phyloP scores from a whole-genome alignment of 2,888 invertebrate genomes.

The Bhutanitis thaidina region DNA sequence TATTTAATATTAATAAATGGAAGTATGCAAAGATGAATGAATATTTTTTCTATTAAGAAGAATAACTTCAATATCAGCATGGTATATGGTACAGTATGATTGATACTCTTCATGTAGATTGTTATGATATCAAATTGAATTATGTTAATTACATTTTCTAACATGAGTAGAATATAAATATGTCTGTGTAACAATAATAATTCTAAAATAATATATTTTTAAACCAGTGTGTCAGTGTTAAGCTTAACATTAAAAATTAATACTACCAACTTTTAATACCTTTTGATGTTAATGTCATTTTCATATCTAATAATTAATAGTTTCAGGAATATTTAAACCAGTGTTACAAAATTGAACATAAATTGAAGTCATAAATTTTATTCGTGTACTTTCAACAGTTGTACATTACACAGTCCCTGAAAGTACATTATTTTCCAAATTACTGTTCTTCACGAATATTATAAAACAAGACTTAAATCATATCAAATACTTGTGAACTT shows the following conservation, averaged over 20 bases:
- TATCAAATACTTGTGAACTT: slow-evolving; percentile 2
- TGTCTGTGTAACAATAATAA: slow-evolving; percentile 4
- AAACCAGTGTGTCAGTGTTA: slow-evolving; percentile 20
- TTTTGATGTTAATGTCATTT: slow-evolving; percentile 1
- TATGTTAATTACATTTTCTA: slow-evolving; percentile 17
- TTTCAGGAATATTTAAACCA: no score
- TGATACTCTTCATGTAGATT: background rate
- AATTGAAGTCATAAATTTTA: no score
- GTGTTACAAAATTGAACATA: no score
- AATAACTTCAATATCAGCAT: slow-evolving; percentile 4
- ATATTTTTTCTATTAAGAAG: background rate
- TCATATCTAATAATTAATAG: background rate
- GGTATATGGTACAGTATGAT: slow-evolving; percentile 3
- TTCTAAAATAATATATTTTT: slow-evolving; percentile 10
- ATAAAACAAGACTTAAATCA: slow-evolving; percentile 2
- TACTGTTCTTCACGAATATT: slow-evolving; percentile 12
- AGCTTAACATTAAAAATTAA: no score
- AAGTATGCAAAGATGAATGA: slow-evolving; percentile 9
- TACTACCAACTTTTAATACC: background rate
- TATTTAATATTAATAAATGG: slow-evolving; percentile 29
- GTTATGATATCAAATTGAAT: slow-evolving; percentile 17
- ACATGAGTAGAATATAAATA: slow-evolving; percentile 13
- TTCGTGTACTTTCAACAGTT: no score
- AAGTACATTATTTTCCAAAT: background rate
- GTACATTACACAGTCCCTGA: background rate